phyloP scores from a whole-genome alignment of 2,888 invertebrate genomes.

The Polydrusus tereticollis region DNA sequence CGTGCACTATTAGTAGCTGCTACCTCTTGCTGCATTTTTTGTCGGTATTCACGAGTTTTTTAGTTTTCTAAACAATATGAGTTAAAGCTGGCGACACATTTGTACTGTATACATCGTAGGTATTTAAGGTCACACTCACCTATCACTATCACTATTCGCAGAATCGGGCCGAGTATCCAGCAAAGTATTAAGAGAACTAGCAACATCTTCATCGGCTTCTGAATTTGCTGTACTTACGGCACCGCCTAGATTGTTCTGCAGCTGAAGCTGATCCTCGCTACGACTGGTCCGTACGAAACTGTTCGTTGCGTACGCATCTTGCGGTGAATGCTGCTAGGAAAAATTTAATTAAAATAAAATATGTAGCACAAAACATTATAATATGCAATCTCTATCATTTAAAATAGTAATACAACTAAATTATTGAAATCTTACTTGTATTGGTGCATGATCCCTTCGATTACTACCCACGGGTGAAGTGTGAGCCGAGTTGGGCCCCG shows the following conservation, averaged over 20 bases:
- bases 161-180: slow-evolving; percentile 74
- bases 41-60: too few relatives aligned
- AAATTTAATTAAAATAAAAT: neutral
- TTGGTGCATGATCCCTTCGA: slow-evolving; percentile 66
- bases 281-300: slow-evolving; percentile 86
- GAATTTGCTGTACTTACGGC: slow-evolving; percentile 86
- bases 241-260: slow-evolving; percentile 74
- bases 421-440: slow-evolving; percentile 30
- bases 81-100: neutral
- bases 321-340: slow-evolving; percentile 51
- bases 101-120: neutral
- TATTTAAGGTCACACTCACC: slow-evolving; percentile 49
- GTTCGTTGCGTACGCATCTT: slow-evolving; percentile 54
- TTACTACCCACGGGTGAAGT: slow-evolving; percentile 71
- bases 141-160: slow-evolving; percentile 56
- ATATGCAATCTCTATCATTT: neutral
- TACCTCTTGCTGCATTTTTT: too few relatives aligned
- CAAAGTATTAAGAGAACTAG: slow-evolving; percentile 92
- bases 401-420: neutral
- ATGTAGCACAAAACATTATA: too few relatives aligned
- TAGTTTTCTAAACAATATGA: too few relatives aligned
- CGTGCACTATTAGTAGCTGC: too few relatives aligned
- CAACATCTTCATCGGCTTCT: slow-evolving; percentile 94
- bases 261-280: slow-evolving; percentile 88
- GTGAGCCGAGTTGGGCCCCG: slow-evolving; percentile 69